A percentile compares a stretch with the other conserved stretches of the same genome.
phyloP scores from a whole-genome alignment of 2,797 vertebrate species.

The Poecilia wingei region DNA sequence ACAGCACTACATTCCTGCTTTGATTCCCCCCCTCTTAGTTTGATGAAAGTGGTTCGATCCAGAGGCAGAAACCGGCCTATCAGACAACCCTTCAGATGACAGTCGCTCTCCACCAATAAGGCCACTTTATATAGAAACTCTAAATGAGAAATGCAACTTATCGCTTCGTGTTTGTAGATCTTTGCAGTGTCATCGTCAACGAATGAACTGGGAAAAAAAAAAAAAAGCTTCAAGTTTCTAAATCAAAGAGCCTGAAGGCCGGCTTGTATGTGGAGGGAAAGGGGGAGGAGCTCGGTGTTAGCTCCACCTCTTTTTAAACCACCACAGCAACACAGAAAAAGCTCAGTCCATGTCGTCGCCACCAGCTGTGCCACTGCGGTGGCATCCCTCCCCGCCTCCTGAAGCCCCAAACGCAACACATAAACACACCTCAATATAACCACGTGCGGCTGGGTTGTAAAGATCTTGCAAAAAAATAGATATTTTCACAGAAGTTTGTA shows the following conservation, averaged over 20 bases:
- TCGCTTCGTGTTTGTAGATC: slow-evolving; percentile 82
- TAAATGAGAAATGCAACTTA: slow-evolving; percentile 84
- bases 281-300: slow-evolving; percentile 72
- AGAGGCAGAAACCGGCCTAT: slow-evolving; percentile 76
- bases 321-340: slow-evolving; percentile 77
- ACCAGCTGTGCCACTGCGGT: slow-evolving; percentile 88
- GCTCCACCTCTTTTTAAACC: slow-evolving; percentile 60
- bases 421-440: slow-evolving; percentile 61
- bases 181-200: slow-evolving; percentile 58
- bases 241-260: slow-evolving; percentile 84
- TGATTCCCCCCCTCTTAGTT: slow-evolving; percentile 57
- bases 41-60: slow-evolving; percentile 78
- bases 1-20: slow-evolving; percentile 80
- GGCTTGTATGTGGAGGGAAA: slow-evolving; percentile 72
- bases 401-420: slow-evolving; percentile 85
- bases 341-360: slow-evolving; percentile 88
- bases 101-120: slow-evolving; percentile 87
- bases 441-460: slow-evolving; percentile 81
- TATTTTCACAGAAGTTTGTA: slow-evolving; percentile 79
- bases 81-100: slow-evolving; percentile 77
- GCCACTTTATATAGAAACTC: slow-evolving; percentile 93
- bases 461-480: slow-evolving; percentile 76
- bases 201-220: slow-evolving; percentile 38
- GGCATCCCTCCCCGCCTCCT: slow-evolving; percentile 84
- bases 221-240: slow-evolving; percentile 66